Evolutionary conservation across 23 tunicate genomes (phyloP).

Genomic region (Ascidia mentula): DNA sequence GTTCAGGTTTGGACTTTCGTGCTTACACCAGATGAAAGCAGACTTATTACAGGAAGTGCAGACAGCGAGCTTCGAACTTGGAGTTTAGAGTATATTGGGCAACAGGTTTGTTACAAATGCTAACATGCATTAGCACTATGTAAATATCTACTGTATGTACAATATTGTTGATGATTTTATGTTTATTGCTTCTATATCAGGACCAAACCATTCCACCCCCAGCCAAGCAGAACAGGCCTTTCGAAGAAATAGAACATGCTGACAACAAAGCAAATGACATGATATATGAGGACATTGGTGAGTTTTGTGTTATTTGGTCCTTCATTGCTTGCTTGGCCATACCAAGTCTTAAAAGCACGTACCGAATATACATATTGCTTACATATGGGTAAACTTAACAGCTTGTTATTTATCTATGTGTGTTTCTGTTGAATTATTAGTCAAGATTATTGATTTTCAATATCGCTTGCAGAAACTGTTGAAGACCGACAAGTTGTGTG

Average conservation of each 20-base stretch:
- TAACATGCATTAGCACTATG: not conserved
- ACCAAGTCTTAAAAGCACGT: not conserved
- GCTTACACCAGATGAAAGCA: constrained; percentile 46
- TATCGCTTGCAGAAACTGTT: not conserved
- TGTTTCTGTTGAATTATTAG: too few relatives aligned
- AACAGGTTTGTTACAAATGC: constrained; percentile 25
- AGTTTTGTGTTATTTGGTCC: not conserved
- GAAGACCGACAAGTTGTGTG: constrained; percentile 50
- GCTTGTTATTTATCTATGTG: too few relatives aligned
- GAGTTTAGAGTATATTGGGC: constrained; percentile 36
- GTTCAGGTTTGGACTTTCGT: constrained; percentile 80
- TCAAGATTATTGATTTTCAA: too few relatives aligned
- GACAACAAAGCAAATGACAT: not conserved
- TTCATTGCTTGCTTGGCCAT: not conserved
- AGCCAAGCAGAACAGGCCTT: not conserved
- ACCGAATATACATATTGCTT: not conserved
- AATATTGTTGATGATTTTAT: not conserved
- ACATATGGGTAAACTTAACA: too few relatives aligned
- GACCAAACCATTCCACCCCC: not conserved
- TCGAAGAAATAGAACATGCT: not conserved
- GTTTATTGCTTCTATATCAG: not conserved
- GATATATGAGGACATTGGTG: not conserved
- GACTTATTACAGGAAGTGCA: constrained; percentile 74
- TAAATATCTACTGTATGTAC: too few relatives aligned
- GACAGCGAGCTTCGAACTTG: constrained; percentile 84